A percentile compares a stretch with the other conserved stretches of the same genome.
Conservation (phyloP, 2,888 invertebrate genomes). For the Timema podura region DNA sequence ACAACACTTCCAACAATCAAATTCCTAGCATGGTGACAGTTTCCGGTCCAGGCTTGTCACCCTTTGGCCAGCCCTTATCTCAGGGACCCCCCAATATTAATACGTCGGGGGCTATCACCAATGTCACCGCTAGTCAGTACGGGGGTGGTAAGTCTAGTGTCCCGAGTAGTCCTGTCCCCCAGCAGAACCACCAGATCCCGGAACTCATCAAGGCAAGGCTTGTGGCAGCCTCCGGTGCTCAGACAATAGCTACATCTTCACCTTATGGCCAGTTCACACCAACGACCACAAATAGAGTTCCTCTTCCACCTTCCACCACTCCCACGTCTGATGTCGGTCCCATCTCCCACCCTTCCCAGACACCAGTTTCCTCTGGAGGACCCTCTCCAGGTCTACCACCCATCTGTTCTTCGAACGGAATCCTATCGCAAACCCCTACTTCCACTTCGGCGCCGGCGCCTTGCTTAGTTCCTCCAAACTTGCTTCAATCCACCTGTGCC, state of each 20-base stretch:
- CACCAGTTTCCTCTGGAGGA: constrained; percentile 13
- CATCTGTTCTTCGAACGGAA: constrained; percentile 14
- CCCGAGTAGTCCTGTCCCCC: constrained; percentile 21
- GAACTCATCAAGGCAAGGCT: constrained; percentile 57
- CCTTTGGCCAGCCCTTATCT: constrained; percentile 61
- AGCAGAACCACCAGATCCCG: constrained; percentile 50
- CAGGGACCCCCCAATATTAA: constrained; percentile 44
- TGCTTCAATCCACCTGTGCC: constrained; percentile 24
- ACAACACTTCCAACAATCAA: constrained; percentile 50
- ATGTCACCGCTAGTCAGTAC: constrained; percentile 36
- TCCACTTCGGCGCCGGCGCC: constrained; percentile 14
- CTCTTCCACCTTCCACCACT: constrained; percentile 21
- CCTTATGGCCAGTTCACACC: constrained; percentile 23
- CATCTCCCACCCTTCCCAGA: constrained; percentile 12
- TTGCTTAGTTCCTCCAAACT: constrained; percentile 19
- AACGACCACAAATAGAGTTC: constrained; percentile 19
- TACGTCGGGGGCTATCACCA: constrained; percentile 29
- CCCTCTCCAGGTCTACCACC: too few species aligned
- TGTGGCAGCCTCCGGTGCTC: constrained; percentile 39
- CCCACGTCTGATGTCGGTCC: neutral
- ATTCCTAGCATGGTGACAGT: constrained; percentile 19
- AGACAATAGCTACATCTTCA: constrained; percentile 18
- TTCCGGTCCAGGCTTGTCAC: constrained; percentile 47
- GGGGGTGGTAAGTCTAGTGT: constrained; percentile 17
- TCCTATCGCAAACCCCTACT: constrained; percentile 18